Evolutionary conservation across 2,797 vertebrate genomes (phyloP).

Genomic region (Potorous gilbertii): DNA sequence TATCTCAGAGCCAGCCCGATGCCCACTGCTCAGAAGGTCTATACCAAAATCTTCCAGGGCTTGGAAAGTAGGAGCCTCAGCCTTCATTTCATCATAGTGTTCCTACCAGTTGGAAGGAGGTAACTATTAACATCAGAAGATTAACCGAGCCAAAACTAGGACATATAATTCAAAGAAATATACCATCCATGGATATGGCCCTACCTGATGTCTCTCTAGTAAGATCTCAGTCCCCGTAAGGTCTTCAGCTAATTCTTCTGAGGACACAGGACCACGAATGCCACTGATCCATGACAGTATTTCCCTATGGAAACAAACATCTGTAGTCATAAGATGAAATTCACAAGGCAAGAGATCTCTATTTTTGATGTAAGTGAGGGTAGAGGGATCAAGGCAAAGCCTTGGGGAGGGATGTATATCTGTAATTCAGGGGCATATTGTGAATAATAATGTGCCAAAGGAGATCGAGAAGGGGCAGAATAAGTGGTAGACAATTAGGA

Average conservation of each 20-base stretch:
- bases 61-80: constrained; percentile 61
- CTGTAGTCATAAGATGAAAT: background rate
- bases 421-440: background rate
- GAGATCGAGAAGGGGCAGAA: background rate
- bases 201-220: constrained; percentile 72
- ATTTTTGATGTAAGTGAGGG: background rate
- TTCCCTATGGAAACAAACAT: constrained; percentile 62
- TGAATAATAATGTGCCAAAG: background rate
- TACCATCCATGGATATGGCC: background rate
- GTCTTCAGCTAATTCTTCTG: constrained; percentile 70
- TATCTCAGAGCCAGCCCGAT: constrained; percentile 56
- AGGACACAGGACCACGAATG: constrained; percentile 66
- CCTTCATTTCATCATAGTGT: constrained; percentile 63
- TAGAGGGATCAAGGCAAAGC: background rate
- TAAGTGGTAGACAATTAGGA: background rate
- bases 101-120: background rate
- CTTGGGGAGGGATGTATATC: background rate
- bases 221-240: constrained; percentile 74
- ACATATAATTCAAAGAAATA: background rate
- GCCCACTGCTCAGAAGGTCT: constrained; percentile 62
- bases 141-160: background rate
- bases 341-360: background rate
- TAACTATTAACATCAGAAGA: background rate
- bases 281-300: constrained; percentile 71
- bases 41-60: constrained; percentile 67